Evolutionary conservation across 2,113 vertebrate genomes (phyloP).

Genomic region (Gopherus flavomarginatus): DNA sequence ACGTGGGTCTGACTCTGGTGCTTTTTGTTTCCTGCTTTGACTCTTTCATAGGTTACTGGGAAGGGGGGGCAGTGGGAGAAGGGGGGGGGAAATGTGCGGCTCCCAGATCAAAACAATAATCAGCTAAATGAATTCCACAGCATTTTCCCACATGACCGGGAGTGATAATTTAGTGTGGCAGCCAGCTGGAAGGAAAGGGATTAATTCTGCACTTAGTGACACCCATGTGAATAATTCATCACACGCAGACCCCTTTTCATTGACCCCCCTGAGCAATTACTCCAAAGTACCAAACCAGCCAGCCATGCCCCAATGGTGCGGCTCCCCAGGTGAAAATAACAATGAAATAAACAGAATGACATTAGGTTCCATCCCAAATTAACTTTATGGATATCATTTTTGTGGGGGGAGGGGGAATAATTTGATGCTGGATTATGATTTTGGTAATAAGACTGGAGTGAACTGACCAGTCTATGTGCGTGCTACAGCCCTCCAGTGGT

Average conservation of each 20-base stretch:
- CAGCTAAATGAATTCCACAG: constrained; percentile 89
- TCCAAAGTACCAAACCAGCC: constrained; percentile 73
- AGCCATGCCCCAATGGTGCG: background rate
- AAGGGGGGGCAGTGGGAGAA: background rate
- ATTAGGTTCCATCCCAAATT: background rate
- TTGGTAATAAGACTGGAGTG: background rate
- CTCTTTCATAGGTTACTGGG: constrained; percentile 51
- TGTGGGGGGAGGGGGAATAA: background rate
- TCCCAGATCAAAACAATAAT: constrained; percentile 86
- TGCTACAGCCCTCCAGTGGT: background rate
- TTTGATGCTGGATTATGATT: background rate
- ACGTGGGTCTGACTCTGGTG: constrained; percentile 34
- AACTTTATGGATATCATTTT: background rate
- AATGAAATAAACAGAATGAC: background rate
- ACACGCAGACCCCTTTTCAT: constrained; percentile 49
- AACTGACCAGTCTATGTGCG: rapidly evolving
- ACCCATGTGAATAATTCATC: constrained; percentile 91
- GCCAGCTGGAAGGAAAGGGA: constrained; percentile 91
- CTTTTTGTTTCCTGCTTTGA: constrained; percentile 55
- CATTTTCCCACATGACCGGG: constrained; percentile 90
- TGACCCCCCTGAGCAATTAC: constrained; percentile 80
- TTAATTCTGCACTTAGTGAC: constrained; percentile 90
- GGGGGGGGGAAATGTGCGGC: constrained; percentile 36
- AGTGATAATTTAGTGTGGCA: constrained; percentile 89
- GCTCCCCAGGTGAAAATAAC: background rate